Evolutionary conservation across 2,888 invertebrate genomes (phyloP).

Genomic region (Disparrhopalites patrizii): DNA sequence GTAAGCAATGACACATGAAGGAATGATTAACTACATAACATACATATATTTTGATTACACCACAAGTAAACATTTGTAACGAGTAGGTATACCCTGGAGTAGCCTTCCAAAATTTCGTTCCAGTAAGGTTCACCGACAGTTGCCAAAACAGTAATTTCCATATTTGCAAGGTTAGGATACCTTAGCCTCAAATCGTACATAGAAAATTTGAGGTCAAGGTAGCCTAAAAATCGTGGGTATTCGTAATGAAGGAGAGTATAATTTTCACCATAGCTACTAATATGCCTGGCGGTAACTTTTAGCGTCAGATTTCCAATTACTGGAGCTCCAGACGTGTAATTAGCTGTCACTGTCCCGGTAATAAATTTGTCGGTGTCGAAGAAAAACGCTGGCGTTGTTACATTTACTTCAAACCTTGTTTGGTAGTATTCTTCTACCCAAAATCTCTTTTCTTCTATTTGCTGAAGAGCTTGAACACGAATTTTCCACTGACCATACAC

Average conservation of each 20-base stretch:
- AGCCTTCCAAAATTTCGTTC: slow-evolving; percentile 79
- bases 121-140: slow-evolving; percentile 82
- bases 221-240: slow-evolving; percentile 66
- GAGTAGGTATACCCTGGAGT: no score
- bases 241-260: slow-evolving; percentile 12
- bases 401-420: slow-evolving; percentile 89
- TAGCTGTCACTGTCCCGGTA: slow-evolving; percentile 83
- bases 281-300: slow-evolving; percentile 69
- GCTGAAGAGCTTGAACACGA: slow-evolving; percentile 80
- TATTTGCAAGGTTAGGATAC: slow-evolving; percentile 66
- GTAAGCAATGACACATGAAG: no score
- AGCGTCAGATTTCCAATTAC: slow-evolving; percentile 84
- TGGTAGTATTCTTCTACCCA: slow-evolving; percentile 92
- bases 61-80: no score
- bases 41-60: no score
- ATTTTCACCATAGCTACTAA: slow-evolving; percentile 49
- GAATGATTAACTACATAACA: no score
- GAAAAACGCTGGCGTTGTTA: slow-evolving; percentile 92
- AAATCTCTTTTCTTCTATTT: slow-evolving; percentile 79
- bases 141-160: slow-evolving; percentile 78
- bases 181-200: slow-evolving; percentile 69
- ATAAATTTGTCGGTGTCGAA: slow-evolving; percentile 80
- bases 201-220: slow-evolving; percentile 80
- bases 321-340: slow-evolving; percentile 91
- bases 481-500: slow-evolving; percentile 89